Evolutionary conservation across 2,797 vertebrate species (phyloP), one percentile per base, ranked within the genome.

Genomic region (Melanotaenia maccullochi): DNA sequence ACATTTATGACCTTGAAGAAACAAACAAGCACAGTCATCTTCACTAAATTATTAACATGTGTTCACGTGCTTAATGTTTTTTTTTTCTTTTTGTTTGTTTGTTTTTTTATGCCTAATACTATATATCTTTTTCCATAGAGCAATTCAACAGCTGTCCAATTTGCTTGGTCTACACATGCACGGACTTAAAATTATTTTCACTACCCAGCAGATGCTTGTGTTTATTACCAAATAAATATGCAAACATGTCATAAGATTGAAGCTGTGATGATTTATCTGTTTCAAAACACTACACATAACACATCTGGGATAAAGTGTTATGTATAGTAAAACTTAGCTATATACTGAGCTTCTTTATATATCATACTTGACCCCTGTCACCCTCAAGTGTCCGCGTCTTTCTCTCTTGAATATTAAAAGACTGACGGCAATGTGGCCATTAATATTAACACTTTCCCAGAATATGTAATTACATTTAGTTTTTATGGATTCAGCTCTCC

Each of bases 361-460:
- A 68, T 71, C 70, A 75, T 65, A 67, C 76, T 84, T 90, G 85
- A 90, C 87, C 87, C 77, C 55, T 82, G 69, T 74, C 44, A 28
- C 71, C 80, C 77, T 78, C 79, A 61, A 65, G 79, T 68, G 54
- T 74, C 51, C 33, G 36, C 33, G 36, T 65, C 71, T 59, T 65
- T 82, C 77, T 55, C 60, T 76, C 58, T 63, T 66, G 89, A 89
- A 88, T 91, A 85, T 85, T 84, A 82, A 87, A 83, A 75, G 68
- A 72, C 84, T 85, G 78, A 85, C 83, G 84, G 81, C 71, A 77
- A 78, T 71, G 75, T 84, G 84, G 60, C 47, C 84, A 89, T 89
- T 85, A 90, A 90, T 89, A 90, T 91, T 91, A 85, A 92, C 62
- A 68, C 52, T 60, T 25, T 64, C 33, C 71, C 80, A 86, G 88